A percentile compares a stretch with the other conserved stretches of the same genome.
Conservation (phyloP, 2,888 invertebrate genomes). For the Anagyrus pseudococci region DNA sequence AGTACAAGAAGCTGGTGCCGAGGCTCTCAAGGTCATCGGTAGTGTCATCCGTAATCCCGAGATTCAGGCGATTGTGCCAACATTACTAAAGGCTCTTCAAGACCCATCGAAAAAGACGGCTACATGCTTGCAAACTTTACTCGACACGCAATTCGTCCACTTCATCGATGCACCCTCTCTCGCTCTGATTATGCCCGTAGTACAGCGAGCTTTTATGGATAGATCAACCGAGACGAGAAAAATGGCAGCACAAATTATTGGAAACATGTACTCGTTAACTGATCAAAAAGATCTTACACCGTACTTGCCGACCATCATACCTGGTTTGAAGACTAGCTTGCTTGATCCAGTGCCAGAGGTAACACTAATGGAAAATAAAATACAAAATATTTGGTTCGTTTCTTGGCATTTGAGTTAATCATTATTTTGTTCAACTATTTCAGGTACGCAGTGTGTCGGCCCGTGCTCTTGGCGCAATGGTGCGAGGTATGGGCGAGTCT, state of each 20-base stretch:
- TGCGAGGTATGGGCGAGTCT: constrained; percentile 94
- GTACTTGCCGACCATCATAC: constrained; percentile 94
- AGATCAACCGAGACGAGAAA: constrained; percentile 97
- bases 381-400: background rate
- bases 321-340: constrained; percentile 93
- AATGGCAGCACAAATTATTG: constrained; percentile 99
- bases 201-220: constrained; percentile 96
- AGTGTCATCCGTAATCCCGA: constrained; percentile 98
- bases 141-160: constrained; percentile 98
- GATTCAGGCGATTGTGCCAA: constrained; percentile 92
- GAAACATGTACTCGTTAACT: constrained; percentile 98
- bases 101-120: constrained; percentile 97
- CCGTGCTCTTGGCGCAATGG: constrained; percentile 96
- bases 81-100: constrained; percentile 87
- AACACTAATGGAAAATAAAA: no score
- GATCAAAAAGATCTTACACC: constrained; percentile 98
- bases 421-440: background rate
- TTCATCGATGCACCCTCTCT: constrained; percentile 99
- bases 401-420: background rate
- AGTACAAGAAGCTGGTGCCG: constrained; percentile 95
- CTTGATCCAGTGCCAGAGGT: constrained; percentile 97
- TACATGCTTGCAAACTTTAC: constrained; percentile 86
- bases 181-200: constrained; percentile 99
- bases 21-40: constrained; percentile 94
- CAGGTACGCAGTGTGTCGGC: constrained; percentile 87